Evolutionary conservation across 2,113 vertebrate genomes (phyloP).

Genomic region (Puma concolor): DNA sequence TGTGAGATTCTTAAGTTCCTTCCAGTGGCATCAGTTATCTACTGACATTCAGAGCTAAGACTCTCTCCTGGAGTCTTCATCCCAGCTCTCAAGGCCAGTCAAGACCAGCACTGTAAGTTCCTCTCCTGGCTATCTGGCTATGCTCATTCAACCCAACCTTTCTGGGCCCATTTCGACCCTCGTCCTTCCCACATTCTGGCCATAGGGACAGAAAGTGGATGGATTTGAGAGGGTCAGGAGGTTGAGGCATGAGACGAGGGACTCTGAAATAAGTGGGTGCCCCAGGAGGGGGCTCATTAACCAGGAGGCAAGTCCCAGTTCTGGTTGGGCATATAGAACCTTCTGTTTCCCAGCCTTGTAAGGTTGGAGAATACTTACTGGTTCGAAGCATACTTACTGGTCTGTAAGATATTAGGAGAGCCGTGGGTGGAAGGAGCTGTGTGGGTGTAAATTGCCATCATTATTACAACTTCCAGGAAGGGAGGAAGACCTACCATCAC

Average conservation of each 20-base stretch:
- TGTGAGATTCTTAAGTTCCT: neutral
- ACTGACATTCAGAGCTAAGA: neutral
- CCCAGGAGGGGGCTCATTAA: neutral
- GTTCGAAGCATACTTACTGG: conserved; percentile 75
- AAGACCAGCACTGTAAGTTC: rapidly evolving
- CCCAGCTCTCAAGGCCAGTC: neutral
- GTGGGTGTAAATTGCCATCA: conserved; percentile 69
- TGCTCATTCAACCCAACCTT: neutral
- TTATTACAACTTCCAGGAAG: conserved; percentile 36
- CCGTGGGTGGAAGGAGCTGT: conserved; percentile 70
- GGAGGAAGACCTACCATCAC: neutral
- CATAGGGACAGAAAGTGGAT: neutral
- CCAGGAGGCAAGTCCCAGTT: neutral
- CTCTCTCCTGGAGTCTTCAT: too few relatives aligned
- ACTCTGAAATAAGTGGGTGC: neutral
- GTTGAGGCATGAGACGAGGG: neutral
- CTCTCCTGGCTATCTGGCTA: neutral
- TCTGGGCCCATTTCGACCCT: rapidly evolving
- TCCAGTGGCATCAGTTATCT: neutral
- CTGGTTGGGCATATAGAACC: conserved; percentile 36
- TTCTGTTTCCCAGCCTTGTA: neutral
- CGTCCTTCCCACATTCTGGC: neutral
- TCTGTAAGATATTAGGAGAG: conserved; percentile 69
- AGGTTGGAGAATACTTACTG: conserved; percentile 67
- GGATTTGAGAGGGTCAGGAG: neutral